These are phyloP conservation scores for Microctonus brassicae DNA, from an alignment of 2,888 invertebrate genomes.

Conservation along the genomic window DNA sequence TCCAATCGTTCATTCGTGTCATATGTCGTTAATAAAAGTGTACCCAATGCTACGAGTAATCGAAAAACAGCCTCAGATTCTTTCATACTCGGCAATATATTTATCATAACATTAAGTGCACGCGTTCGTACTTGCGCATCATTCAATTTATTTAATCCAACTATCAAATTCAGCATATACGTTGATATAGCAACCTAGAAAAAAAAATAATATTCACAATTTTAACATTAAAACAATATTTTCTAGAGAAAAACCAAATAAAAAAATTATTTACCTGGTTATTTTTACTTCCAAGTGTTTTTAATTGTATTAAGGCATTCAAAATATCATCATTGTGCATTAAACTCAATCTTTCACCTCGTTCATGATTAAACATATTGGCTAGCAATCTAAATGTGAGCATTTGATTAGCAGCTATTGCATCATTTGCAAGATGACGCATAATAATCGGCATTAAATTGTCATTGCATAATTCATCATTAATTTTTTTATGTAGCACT, in stretches of 20 bases:
- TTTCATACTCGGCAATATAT: slow-evolving; percentile 72
- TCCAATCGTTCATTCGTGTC: slow-evolving; percentile 57
- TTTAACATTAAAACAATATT: neutral
- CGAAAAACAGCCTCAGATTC: slow-evolving; percentile 84
- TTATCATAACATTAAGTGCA: slow-evolving; percentile 72
- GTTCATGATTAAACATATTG: slow-evolving; percentile 83
- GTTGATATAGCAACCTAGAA: slow-evolving; percentile 82
- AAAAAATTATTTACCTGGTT: slow-evolving; percentile 72
- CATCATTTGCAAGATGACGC: slow-evolving; percentile 66
- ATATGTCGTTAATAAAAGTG: slow-evolving; percentile 73
- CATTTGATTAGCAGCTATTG: slow-evolving; percentile 81
- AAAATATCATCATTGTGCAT: slow-evolving; percentile 73
- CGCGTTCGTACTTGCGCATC: slow-evolving; percentile 72
- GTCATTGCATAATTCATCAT: slow-evolving; percentile 71
- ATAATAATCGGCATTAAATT: slow-evolving; percentile 68
- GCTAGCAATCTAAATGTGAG: slow-evolving; percentile 83
- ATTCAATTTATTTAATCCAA: slow-evolving; percentile 74
- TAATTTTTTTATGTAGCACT: slow-evolving; percentile 79
- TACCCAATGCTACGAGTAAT: slow-evolving; percentile 83
- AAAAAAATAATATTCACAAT: slow-evolving; percentile 41
- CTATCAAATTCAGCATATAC: slow-evolving; percentile 79
- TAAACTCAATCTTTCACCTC: slow-evolving; percentile 76
- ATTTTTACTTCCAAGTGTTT: slow-evolving; percentile 74
- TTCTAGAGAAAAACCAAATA: slow-evolving; percentile 2
- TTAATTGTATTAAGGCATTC: slow-evolving; percentile 72